These are phyloP conservation scores for Onychomys arenicola DNA, from an alignment of 2,797 vertebrate genomes.

Conservation along the genomic window DNA sequence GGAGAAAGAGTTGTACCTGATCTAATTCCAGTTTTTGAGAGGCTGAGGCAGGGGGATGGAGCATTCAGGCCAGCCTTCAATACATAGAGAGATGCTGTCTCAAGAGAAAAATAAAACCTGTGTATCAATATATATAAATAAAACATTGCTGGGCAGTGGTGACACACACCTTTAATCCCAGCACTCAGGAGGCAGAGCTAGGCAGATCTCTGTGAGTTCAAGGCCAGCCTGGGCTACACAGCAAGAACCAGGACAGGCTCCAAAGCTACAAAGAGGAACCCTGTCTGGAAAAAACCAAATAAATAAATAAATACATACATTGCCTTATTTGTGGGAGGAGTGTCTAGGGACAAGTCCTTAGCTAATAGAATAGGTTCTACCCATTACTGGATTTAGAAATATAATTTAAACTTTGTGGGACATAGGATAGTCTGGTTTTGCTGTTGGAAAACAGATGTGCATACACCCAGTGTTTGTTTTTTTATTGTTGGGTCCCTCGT, in stretches of 20 bases:
- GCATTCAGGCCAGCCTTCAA: neutral
- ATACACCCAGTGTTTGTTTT: neutral
- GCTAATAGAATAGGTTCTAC: neutral
- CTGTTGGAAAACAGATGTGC: neutral
- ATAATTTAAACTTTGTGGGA: neutral
- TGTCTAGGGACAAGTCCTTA: neutral
- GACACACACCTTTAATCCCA: too few species aligned
- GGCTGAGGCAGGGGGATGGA: neutral
- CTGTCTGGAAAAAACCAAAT: too few species aligned
- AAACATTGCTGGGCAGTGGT: too few species aligned
- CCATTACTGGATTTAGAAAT: neutral
- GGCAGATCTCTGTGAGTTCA: too few species aligned
- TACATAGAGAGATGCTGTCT: neutral
- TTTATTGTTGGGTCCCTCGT: neutral
- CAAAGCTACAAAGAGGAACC: too few species aligned
- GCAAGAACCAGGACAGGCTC: too few species aligned
- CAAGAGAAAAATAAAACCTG: neutral
- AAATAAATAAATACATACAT: neutral
- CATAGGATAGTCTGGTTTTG: neutral
- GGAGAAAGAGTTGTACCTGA: neutral
- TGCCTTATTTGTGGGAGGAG: neutral
- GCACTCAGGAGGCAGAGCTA: too few species aligned
- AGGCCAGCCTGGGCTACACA: too few species aligned
- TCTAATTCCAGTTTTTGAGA: neutral
- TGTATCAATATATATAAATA: neutral